Conservation (phyloP, 2,797 vertebrate species). For the Melanotaenia trifasciata region DNA sequence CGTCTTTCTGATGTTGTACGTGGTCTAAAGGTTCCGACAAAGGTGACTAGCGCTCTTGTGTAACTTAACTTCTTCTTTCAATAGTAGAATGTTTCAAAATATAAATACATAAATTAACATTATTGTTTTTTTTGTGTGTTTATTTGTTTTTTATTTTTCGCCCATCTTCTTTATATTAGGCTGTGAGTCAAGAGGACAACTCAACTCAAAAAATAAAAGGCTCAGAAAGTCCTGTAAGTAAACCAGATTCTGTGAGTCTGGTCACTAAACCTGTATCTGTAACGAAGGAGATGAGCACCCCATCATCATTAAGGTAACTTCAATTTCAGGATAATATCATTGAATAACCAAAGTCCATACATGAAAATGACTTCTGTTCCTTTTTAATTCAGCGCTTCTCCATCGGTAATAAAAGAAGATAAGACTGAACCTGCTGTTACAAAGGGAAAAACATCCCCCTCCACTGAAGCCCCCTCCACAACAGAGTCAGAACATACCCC, state of each 20-base stretch:
- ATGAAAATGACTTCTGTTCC: not conserved
- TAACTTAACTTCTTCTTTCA: not conserved
- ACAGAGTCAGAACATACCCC: constrained; percentile 35
- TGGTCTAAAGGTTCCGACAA: constrained; percentile 88
- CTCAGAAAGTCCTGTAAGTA: constrained; percentile 29
- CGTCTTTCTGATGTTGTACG: constrained; percentile 94
- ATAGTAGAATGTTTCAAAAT: not conserved
- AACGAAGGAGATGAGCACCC: constrained; percentile 1
- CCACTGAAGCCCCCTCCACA: constrained; percentile 4
- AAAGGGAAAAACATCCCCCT: not conserved
- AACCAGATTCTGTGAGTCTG: constrained; percentile 17
- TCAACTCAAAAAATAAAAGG: constrained; percentile 27
- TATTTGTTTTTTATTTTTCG: not conserved
- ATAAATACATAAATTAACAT: not conserved
- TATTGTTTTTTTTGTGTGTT: not conserved
- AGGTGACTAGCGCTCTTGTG: constrained; percentile 73
- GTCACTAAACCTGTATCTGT: constrained; percentile 31
- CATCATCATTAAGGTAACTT: constrained; percentile 63
- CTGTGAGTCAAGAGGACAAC: constrained; percentile 54
- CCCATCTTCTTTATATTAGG: constrained; percentile 41
- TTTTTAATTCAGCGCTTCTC: constrained; percentile 49
- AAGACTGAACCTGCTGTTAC: constrained; percentile 33
- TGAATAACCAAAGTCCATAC: not conserved
- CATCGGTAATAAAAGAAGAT: constrained; percentile 47
- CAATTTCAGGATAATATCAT: not conserved